Evolutionary conservation across 1,140 invertebrate species (phyloP).

Genomic region (Dufourea novaeangliae): DNA sequence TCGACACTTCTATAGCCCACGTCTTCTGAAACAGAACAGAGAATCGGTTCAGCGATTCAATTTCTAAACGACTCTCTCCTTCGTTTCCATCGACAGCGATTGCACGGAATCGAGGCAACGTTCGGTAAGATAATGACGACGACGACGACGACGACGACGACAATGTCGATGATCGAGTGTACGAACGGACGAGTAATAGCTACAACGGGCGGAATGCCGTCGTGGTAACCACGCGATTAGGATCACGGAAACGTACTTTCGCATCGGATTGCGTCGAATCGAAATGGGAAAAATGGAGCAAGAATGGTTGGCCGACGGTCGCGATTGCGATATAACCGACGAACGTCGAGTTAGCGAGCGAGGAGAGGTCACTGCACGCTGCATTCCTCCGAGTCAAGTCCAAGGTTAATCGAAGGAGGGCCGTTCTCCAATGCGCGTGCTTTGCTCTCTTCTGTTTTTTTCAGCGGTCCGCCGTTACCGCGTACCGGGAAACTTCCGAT

Average conservation of each 20-base stretch:
- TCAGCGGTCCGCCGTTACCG: slow-evolving; percentile 12
- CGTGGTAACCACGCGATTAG: background rate
- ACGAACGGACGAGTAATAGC: no score
- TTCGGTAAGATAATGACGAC: no score
- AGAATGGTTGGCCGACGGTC: slow-evolving; percentile 54
- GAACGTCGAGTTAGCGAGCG: slow-evolving; percentile 51
- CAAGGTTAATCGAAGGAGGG: slow-evolving; percentile 73
- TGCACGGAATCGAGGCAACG: no score
- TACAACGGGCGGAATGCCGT: slow-evolving; percentile 19
- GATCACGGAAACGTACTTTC: no score
- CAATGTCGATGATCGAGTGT: no score
- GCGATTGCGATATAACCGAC: slow-evolving; percentile 45
- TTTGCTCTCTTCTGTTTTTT: slow-evolving; percentile 20
- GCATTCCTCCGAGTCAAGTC: slow-evolving; percentile 79
- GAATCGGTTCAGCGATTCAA: slow-evolving; percentile 13
- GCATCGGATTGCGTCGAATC: background rate
- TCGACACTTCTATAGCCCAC: slow-evolving; percentile 83
- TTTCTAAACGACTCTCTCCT: no score
- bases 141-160: no score
- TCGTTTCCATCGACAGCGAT: no score
- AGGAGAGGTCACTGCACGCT: slow-evolving; percentile 75
- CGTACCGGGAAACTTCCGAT: background rate
- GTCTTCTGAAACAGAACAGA: slow-evolving; percentile 82
- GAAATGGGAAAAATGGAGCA: background rate
- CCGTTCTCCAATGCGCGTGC: slow-evolving; percentile 31